Conservation (phyloP, 2,113 vertebrate genomes). For the Pao palembangensis region DNA sequence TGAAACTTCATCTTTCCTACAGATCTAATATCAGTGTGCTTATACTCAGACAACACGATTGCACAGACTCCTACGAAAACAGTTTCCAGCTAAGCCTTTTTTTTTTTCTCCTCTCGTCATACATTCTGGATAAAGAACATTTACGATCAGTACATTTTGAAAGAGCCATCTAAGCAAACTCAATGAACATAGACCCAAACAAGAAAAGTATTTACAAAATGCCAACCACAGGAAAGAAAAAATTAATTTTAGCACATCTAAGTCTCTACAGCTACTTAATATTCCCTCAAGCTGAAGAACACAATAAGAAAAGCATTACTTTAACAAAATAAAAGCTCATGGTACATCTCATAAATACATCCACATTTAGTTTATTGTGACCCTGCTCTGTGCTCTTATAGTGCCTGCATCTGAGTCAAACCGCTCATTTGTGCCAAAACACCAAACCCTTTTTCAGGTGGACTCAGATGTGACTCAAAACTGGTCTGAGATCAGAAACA, state of each 20-base stretch:
- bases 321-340: slow-evolving; percentile 47
- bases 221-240: slow-evolving; percentile 55
- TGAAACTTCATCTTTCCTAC: slow-evolving; percentile 7
- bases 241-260: slow-evolving; percentile 57
- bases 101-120: slow-evolving; percentile 42
- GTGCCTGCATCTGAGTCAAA: slow-evolving; percentile 51
- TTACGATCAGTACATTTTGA: slow-evolving; percentile 58
- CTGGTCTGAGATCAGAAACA: slow-evolving; percentile 47
- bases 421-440: slow-evolving; percentile 4
- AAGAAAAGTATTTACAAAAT: slow-evolving; percentile 65
- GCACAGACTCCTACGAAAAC: slow-evolving; percentile 65
- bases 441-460: slow-evolving; percentile 22
- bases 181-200: slow-evolving; percentile 47
- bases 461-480: slow-evolving; percentile 39
- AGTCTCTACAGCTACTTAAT: slow-evolving; percentile 51
- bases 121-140: slow-evolving; percentile 70
- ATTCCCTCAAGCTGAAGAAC: slow-evolving; percentile 42
- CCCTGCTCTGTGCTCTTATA: slow-evolving; percentile 53
- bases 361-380: slow-evolving; percentile 49
- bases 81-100: slow-evolving; percentile 46
- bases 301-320: slow-evolving; percentile 53
- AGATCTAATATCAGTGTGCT: slow-evolving; percentile 59
- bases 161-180: slow-evolving; percentile 55
- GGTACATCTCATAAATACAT: slow-evolving; percentile 42
- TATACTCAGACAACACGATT: slow-evolving; percentile 62